A percentile compares a stretch with the other conserved stretches of the same genome.
Evolutionary conservation across 2,113 vertebrate genomes (phyloP).

Genomic region (Halichoerus grypus): DNA sequence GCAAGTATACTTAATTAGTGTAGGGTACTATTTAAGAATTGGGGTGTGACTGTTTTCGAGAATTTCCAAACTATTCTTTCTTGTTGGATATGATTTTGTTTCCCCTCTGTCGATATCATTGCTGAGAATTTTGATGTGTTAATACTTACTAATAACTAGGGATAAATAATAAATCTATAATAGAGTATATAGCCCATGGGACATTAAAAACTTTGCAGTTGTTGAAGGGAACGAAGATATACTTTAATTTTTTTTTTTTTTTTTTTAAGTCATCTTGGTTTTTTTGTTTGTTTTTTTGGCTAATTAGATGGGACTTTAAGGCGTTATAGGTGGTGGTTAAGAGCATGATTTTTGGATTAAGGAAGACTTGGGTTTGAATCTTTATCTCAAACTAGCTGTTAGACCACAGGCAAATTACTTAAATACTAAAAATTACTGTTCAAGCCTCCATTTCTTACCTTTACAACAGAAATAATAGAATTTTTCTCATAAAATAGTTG

Average conservation of each 20-base stretch:
- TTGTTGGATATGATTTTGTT: neutral
- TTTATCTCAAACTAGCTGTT: neutral
- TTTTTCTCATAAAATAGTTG: neutral
- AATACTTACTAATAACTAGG: neutral
- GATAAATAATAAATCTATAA: conserved; percentile 4
- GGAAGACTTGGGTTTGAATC: neutral
- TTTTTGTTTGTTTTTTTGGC: neutral
- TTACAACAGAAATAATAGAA: neutral
- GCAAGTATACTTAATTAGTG: neutral
- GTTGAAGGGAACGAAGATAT: neutral
- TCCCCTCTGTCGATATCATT: neutral
- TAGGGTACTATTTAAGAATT: neutral
- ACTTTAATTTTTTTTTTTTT: neutral
- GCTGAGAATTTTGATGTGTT: conserved; percentile 1
- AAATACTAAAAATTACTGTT: neutral
- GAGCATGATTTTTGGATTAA: neutral
- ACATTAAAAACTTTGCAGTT: neutral
- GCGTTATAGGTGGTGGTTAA: neutral
- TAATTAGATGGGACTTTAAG: conserved; percentile 14
- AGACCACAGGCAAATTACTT: neutral
- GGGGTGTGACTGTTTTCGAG: neutral
- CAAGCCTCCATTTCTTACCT: neutral
- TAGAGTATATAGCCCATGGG: neutral
- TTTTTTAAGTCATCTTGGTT: neutral
- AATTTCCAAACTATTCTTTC: neutral